phyloP scores from a whole-genome alignment of 2,113 vertebrate genomes.

The Lonchura striata region DNA sequence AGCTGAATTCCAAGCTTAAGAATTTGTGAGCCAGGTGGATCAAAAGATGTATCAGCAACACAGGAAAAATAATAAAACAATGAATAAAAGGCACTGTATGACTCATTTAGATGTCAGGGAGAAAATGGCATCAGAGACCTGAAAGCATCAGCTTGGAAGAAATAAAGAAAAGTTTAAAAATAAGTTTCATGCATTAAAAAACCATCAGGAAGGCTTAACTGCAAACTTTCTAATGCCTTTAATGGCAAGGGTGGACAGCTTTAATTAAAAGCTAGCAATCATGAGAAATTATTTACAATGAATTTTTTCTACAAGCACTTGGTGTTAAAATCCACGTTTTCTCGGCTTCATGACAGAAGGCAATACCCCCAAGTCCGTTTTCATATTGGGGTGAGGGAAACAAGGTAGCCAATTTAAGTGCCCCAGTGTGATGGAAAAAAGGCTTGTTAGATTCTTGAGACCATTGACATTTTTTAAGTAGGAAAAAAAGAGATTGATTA shows the following conservation, averaged over 20 bases:
- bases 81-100: background rate
- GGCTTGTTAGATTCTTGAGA: background rate
- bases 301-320: background rate
- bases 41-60: background rate
- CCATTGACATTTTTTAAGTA: background rate
- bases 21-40: background rate
- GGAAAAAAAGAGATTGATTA: background rate
- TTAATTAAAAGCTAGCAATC: background rate
- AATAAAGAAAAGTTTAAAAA: slow-evolving; percentile 24
- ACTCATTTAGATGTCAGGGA: background rate
- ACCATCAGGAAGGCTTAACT: background rate
- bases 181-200: background rate
- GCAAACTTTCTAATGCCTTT: background rate
- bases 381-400: background rate
- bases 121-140: background rate
- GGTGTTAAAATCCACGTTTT: background rate
- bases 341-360: background rate
- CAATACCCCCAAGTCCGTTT: background rate
- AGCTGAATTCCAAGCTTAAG: background rate
- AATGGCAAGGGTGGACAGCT: background rate
- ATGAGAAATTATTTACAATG: background rate
- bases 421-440: background rate
- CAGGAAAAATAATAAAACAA: background rate
- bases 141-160: slow-evolving; percentile 9
- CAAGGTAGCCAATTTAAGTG: background rate